Evolutionary conservation across 2,888 invertebrate genomes (phyloP).

Genomic region (Zhuqinia jingwanae): DNA sequence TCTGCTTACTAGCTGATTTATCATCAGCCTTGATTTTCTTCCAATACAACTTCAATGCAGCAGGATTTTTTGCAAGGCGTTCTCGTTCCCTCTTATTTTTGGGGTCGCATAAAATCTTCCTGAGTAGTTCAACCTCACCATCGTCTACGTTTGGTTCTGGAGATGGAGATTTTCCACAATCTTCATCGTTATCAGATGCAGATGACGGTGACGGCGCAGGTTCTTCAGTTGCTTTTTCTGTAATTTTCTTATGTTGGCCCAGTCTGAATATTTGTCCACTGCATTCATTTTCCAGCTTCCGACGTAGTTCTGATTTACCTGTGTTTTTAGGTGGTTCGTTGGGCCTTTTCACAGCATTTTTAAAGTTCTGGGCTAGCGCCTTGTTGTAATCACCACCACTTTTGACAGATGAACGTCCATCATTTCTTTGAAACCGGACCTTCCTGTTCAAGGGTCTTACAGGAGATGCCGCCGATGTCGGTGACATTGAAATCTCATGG

Average conservation of each 20-base stretch:
- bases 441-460: too few relatives aligned
- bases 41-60: background rate
- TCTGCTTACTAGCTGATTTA: background rate
- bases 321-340: too few relatives aligned
- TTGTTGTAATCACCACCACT: too few relatives aligned
- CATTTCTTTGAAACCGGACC: too few relatives aligned
- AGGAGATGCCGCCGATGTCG: too few relatives aligned
- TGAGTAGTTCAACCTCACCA: background rate
- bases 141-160: background rate
- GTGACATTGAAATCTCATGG: background rate
- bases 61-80: background rate
- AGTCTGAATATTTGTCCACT: background rate
- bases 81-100: background rate
- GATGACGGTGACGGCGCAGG: background rate
- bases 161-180: background rate
- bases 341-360: background rate
- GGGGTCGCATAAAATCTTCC: background rate
- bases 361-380: too few relatives aligned
- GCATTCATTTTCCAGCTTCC: background rate
- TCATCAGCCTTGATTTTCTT: background rate
- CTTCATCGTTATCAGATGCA: background rate
- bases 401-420: too few relatives aligned
- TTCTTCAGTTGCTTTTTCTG: background rate
- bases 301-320: background rate
- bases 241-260: background rate